Percentiles rank a stretch among this genome's conserved stretches.
Conservation (phyloP, 2,113 vertebrate species). For the Xenopus tropicalis region UCB_Xtro_10.0 CM004451.2:14513501-14514000, state of each 20-base stretch:
- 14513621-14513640: background rate
- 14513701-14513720: slow-evolving; percentile 65
- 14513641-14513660: background rate
- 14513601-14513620: slow-evolving; percentile 12
- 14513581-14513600: slow-evolving; percentile 18
- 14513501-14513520: slow-evolving; percentile 34
- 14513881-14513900: no score
- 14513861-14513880: no score
- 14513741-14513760: slow-evolving; percentile 85
- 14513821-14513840: no score
- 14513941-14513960: no score
- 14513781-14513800: no score
- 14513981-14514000: no score
- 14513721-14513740: slow-evolving; percentile 72
- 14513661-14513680: background rate
- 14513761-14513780: slow-evolving; percentile 55
- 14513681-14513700: slow-evolving; percentile 61
- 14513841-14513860: no score
- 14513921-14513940: no score
- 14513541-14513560: slow-evolving; percentile 36
- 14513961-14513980: no score
- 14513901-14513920: no score
- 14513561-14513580: slow-evolving; percentile 36
- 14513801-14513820: no score
- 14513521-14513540: slow-evolving; percentile 35